Evolutionary conservation across 2,113 vertebrate species (phyloP), one percentile per base, ranked within the genome.

Genomic region (Lepus europaeus): DNA sequence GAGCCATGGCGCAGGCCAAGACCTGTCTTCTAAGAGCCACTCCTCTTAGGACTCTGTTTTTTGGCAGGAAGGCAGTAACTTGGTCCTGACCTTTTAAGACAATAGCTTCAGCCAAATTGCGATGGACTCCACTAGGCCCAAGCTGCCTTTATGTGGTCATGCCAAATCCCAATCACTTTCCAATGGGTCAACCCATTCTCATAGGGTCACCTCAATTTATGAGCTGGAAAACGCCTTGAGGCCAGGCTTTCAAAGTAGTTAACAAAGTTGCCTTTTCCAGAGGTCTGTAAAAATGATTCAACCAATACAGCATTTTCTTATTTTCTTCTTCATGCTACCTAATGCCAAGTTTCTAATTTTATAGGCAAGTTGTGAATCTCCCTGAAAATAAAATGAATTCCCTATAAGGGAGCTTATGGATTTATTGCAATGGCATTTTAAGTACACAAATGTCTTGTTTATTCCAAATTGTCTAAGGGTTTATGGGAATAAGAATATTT

Each of bases 321-420:
- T 87, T 56, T 39, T 91, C 61, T 70, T 91, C 92, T 81, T 89
- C 39, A 49, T 87, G 36, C 20, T 95, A n/a, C 86, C 82, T 89
- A 76, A 89, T 91, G 91, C 90, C 80, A 96, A 94, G 36, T 87
- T 95, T 92, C 90, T 96, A 93, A 96, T 93, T 96, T 95, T 89
- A 96, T 61, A 91, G 56, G 90, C 31, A 94, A 96, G 87, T 88
- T 94, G 66, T 96, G 86, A 92, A 94, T 96, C 69, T 95, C 70
- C 66, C 70, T 94, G 88, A 95, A 97, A 95, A 97, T 63, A 94
- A 95, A 96, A 92, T 94, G 91, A 93, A 94, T 92, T 96, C 90
- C 77, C 72, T 90, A 63, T 90, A 88, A 94, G 39, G 78, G 87
- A 94, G 45, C 63, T 56, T 81, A 81, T 23, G 56, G 85, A 33